Base-by-base conservation (phyloP, 1,140 invertebrate species). In the Drosophila jambulina region DNA sequence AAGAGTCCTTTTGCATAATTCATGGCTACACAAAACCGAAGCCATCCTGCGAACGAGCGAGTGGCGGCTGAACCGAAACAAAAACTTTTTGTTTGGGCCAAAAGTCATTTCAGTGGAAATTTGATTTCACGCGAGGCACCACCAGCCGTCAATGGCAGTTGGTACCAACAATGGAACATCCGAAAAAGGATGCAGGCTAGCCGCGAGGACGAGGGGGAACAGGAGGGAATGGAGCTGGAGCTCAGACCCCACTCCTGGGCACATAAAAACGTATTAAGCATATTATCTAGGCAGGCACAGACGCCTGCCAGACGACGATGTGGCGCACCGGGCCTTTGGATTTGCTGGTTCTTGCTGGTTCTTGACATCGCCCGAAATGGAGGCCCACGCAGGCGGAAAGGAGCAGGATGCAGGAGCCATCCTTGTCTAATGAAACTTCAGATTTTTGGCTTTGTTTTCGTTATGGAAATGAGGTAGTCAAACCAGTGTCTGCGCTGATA, bases 211-310 rank as follows among this genome's bases (percentile, higher is more conserved):
- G 13, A 46, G 19, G 43, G 8, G 0, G 15, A 25, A 3, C 21
- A 46, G 1, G 25, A 12, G 17, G 48, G 25, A 29, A n/a, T 51
- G 3, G 53, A 43, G 42, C 43, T 12, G 32, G 49, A 23, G 40
- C 9, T 34, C 45, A 13, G 48, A 17, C 49, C 45, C 58, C 56
- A 62, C 68, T 71, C 40, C 79, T 56, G 59, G 49, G 59, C 85
- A 71, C 85, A 90, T 90, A 90, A 88, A 88, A 88, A 90, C 82
- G 82, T 90, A 91, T 90, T 90, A 91, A 86, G 85, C 85, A 82
- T 86, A 90, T 90, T 91, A 90, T 90, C 85, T 85, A 75, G 81
- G 76, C 84, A 80, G 76, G 64, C 80, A 75, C 76, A 86, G 83
- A 82, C 83, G 76, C 57, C 84, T 80, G 68, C 62, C 80, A 87